Evolutionary conservation across 2,888 invertebrate species (phyloP).

Genomic region (Noctua fimbriata): DNA sequence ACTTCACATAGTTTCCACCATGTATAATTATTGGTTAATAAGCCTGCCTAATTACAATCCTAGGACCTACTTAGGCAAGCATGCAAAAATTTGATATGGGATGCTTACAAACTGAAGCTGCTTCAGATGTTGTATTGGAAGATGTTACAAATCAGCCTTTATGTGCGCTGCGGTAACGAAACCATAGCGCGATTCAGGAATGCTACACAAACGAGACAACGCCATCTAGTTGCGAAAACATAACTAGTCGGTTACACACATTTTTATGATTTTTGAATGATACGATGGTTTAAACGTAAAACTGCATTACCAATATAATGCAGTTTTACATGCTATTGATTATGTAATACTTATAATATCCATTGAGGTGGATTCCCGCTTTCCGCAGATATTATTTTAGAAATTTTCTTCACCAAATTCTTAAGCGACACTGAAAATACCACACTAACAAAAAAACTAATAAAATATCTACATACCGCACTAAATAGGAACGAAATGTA

Average conservation of each 20-base stretch:
- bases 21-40: too few species aligned
- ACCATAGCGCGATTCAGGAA: not conserved
- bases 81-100: not conserved
- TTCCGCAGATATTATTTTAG: not conserved
- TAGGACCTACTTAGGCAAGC: not conserved
- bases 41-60: not conserved
- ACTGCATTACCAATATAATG: too few species aligned
- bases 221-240: not conserved
- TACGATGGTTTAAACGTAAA: not conserved
- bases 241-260: not conserved
- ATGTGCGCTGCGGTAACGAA: not conserved
- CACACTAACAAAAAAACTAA: too few species aligned
- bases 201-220: not conserved
- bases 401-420: not conserved
- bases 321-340: not conserved
- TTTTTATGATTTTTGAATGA: not conserved
- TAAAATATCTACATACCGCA: not conserved
- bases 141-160: not conserved
- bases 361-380: not conserved
- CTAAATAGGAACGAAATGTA: not conserved
- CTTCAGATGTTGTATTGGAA: not conserved
- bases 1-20: too few species aligned
- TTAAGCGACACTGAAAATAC: not conserved
- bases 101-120: not conserved
- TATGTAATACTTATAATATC: not conserved